Evolutionary conservation across 2,113 vertebrate genomes (phyloP).

Genomic region (Cervus canadensis): DNA sequence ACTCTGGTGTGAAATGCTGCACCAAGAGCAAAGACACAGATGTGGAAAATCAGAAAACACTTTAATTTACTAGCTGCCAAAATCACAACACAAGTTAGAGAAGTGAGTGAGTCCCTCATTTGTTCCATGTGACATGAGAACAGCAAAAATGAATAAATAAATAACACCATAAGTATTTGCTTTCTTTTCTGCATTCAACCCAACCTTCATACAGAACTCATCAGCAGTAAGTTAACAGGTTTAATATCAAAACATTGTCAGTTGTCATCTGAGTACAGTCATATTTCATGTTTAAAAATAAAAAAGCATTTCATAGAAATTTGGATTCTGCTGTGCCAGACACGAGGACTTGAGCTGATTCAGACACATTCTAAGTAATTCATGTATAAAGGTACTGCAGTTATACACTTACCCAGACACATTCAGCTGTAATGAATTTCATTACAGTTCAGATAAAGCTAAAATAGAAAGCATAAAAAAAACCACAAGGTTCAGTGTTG

Average conservation of each 20-base stretch:
- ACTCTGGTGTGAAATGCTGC: not conserved
- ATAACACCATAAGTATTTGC: not conserved
- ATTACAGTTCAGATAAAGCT: not conserved
- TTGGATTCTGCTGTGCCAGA: not conserved
- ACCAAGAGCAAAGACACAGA: not conserved
- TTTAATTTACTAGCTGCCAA: not conserved
- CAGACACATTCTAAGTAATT: not conserved
- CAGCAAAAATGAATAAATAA: not conserved
- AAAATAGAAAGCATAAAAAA: not conserved
- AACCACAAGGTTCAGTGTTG: not conserved
- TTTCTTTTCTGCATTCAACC: not conserved
- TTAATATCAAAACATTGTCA: not conserved
- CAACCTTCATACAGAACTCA: not conserved
- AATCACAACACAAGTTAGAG: not conserved
- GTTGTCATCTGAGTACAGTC: not conserved
- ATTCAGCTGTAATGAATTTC: not conserved
- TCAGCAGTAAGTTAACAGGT: not conserved
- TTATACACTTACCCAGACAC: not conserved
- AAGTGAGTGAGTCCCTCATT: not conserved
- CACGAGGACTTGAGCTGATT: not conserved
- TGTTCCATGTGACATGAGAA: not conserved
- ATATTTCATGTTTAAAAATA: conserved; percentile 7
- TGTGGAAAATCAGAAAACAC: not conserved
- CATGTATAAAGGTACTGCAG: not conserved
- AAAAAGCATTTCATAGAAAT: not conserved